Percentiles rank a stretch among this genome's conserved stretches.
These are phyloP conservation scores for Oxyteleia sp. DNA, from an alignment of 2,888 invertebrate species.

Conservation along the genomic window DNA sequence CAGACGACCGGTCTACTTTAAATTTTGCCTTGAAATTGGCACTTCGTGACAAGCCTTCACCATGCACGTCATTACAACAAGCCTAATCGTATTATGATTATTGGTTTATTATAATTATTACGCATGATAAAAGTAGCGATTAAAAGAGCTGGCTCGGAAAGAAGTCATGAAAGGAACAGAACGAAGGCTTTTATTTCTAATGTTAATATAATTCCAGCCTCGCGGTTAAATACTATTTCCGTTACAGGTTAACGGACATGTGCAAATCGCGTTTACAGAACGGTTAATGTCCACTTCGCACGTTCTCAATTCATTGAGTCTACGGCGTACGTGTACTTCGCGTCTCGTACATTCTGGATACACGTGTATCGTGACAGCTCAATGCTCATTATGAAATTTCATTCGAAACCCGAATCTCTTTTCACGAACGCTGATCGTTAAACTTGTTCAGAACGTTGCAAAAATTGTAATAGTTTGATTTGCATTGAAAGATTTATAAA, in stretches of 20 bases:
- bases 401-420: constrained; percentile 31
- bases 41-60: background rate
- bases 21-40: no score
- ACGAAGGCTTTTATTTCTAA: constrained; percentile 57
- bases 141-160: constrained; percentile 30
- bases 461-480: no score
- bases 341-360: constrained; percentile 51
- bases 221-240: constrained; percentile 67
- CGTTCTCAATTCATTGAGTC: constrained; percentile 69
- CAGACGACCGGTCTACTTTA: no score
- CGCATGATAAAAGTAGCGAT: constrained; percentile 46
- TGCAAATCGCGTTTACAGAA: constrained; percentile 74
- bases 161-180: constrained; percentile 47
- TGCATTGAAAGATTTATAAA: no score
- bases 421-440: constrained; percentile 1
- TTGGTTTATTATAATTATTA: constrained; percentile 38
- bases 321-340: constrained; percentile 23
- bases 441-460: no score
- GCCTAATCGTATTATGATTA: constrained; percentile 40
- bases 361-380: constrained; percentile 46
- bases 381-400: constrained; percentile 54
- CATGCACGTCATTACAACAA: constrained; percentile 15
- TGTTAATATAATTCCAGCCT: constrained; percentile 61
- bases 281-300: constrained; percentile 76
- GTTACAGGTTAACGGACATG: constrained; percentile 71